Evolutionary conservation across 2,797 vertebrate species (phyloP).

Genomic region (Liasis olivaceus): DNA sequence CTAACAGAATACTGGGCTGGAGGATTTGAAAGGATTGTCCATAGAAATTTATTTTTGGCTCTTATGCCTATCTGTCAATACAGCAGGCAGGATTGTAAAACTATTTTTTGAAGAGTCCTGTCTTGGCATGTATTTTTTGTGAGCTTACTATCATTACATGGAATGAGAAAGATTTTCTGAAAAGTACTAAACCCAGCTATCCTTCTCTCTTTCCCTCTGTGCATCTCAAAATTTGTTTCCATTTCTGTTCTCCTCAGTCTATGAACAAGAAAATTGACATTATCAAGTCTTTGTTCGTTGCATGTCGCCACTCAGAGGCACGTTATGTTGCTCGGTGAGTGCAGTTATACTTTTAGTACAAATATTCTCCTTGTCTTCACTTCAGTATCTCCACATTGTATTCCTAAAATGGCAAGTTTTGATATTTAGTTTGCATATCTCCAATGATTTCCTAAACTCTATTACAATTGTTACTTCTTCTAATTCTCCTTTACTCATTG

Average conservation of each 20-base stretch:
- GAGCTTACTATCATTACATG: background rate
- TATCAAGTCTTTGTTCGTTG: constrained; percentile 92
- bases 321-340: constrained; percentile 88
- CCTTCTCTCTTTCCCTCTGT: background rate
- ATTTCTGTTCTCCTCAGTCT: constrained; percentile 72
- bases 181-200: background rate
- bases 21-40: background rate
- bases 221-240: background rate
- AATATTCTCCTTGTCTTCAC: background rate
- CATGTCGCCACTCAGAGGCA: constrained; percentile 89
- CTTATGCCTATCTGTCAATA: background rate
- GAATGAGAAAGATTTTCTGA: background rate
- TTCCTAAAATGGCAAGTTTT: background rate
- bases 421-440: background rate
- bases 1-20: background rate
- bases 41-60: background rate
- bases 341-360: background rate
- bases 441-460: background rate
- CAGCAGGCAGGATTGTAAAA: background rate
- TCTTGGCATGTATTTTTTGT: background rate
- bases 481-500: background rate
- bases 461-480: background rate
- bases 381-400: background rate
- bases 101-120: background rate
- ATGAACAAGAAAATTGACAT: constrained; percentile 93